Evolutionary conservation across 2,888 invertebrate genomes (phyloP), one percentile per base, ranked within the genome.

Genomic region (Asteroscopus sphinx): DNA sequence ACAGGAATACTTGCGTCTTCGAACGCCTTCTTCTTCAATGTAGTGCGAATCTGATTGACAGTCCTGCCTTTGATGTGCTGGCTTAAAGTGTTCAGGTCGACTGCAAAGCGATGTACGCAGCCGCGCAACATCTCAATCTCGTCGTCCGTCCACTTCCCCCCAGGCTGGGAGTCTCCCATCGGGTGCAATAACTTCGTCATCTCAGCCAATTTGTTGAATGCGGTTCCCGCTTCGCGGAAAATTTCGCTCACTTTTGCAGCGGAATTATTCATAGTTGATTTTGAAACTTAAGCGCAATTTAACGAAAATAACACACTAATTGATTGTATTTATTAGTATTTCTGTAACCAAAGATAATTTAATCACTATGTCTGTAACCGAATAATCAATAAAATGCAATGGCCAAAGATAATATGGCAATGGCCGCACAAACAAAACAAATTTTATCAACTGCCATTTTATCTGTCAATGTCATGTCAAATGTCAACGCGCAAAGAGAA

Each of bases 171-270:
- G 76, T 98, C 98, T 1, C 97, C 96, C 77, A 97, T 97, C 11
- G 98, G 98, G 93, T 99, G 98, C 25, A 99, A 91, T 82, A 98
- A 97, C 97, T 98, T 97, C 1, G 98, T 98, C 79, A 99, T 95
- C 84, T 99, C 98, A 0, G 98, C 98, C 41, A 99, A 94, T 89
- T 97, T 97, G 82, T 97, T 98, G 88, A 99, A 99, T 1, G 99
- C 98, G 67, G 97, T 96, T 17, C 98, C 98, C 35, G 99, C 99
- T 66, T 98, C 98, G 33, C 98, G 97, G 87, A 99, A 99, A 82
- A 99, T 98, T 92, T 99, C 99, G 51, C 98, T 98, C 67, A 99
- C 98, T 98, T 98, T 67, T 13, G 64, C 63, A 17, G 66, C 64
- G 17, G 56, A 66, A 30, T 67, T 71, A 52, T 66, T 67, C 66